These are phyloP conservation scores for Oedothorax gibbosus DNA, from an alignment of 1,140 invertebrate genomes.

Conservation along the genomic window DNA sequence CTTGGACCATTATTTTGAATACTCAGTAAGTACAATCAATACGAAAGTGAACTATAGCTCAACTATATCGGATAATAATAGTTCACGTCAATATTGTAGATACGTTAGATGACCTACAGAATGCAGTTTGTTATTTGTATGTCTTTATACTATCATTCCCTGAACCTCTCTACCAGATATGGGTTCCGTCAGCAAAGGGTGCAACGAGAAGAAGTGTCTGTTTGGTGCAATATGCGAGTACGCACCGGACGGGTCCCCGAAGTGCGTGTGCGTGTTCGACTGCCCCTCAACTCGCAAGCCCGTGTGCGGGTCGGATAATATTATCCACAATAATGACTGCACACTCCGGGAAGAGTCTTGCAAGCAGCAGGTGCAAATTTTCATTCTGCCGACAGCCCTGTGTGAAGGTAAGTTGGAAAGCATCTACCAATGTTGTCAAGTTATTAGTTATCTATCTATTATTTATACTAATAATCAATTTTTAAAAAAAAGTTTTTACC, in stretches of 20 bases:
- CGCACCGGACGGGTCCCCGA: conserved; percentile 38
- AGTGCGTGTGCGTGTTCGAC: conserved; percentile 61
- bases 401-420: conserved; percentile 78
- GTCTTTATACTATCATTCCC: not conserved
- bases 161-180: conserved; percentile 24
- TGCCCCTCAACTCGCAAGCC: conserved; percentile 50
- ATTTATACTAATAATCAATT: too few relatives aligned
- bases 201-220: conserved; percentile 62
- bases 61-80: too few relatives aligned
- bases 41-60: too few relatives aligned
- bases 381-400: conserved; percentile 77
- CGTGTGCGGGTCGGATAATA: conserved; percentile 76
- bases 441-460: too few relatives aligned
- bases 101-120: not conserved
- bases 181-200: conserved; percentile 44
- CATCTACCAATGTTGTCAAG: too few relatives aligned
- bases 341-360: conserved; percentile 89
- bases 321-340: conserved; percentile 84
- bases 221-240: conserved; percentile 62
- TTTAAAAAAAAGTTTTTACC: too few relatives aligned
- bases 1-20: too few relatives aligned
- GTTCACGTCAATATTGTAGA: not conserved
- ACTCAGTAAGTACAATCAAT: too few relatives aligned
- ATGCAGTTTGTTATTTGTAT: not conserved
- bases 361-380: conserved; percentile 82